Base-by-base conservation (phyloP, 64 coral and sea anemone genomes). In the Exaiptasia diaphana region DNA sequence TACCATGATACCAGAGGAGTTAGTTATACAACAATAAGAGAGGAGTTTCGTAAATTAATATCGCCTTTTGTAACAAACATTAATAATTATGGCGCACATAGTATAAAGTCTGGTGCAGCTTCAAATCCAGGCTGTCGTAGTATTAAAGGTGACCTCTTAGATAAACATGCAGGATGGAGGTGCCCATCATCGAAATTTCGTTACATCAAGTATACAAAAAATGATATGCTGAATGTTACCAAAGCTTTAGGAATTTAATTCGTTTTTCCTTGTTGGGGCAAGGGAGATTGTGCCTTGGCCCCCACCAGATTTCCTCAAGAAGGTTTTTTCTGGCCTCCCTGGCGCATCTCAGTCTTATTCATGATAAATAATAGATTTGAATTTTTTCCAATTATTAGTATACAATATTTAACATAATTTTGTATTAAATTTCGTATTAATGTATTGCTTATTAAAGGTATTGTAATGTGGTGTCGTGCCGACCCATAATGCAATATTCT, bases 51-150 rank as follows among this genome's bases (percentile, higher is more conserved):
- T 28, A 61, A 60, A 38, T 13, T 58, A 18, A 26, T 78, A 6
- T 4, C 56, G 31, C 52, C 75, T 41, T 79, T 61, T 41, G 75
- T 79, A 0, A 10, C 6, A 10, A 15, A 79, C 13, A 29, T 79
- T 38, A 40, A 9, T 15, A n/a, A 40, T 5, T 61, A 10, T 38
- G 38, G 53, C 13, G 26, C n/a, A 5, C 53, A 79, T n/a, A 63
- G 53, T 55, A 53, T 76, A 2, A 76, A 55, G 17, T 76, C 75
- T 9, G 75, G 75, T n/a, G 75, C 75, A 6, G 55, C 55, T 40
- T 62, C 53, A 0, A 79, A 79, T 39, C 34, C 75, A 4, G 75
- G 52, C 12, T 79, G 53, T 18, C 10, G 75, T 18, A 61, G 8
- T 7, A 35, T 79, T 20, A 21, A 23, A 10, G 37, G n/a, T 40